Base-by-base conservation (phyloP, 2,888 invertebrate genomes). In the Anoncus sp. region DNA sequence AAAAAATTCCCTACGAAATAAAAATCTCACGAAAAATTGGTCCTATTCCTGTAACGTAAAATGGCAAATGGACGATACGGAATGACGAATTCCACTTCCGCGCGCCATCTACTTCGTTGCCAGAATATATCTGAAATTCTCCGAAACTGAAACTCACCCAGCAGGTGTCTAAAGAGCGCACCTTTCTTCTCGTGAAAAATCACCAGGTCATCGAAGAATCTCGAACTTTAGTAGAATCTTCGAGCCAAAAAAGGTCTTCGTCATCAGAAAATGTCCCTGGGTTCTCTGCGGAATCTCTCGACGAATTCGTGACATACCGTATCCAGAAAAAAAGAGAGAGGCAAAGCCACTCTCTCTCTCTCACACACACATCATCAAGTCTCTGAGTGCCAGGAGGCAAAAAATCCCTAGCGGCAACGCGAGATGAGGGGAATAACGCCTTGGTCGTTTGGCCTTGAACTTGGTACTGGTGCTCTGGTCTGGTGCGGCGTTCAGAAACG, bases 371-470 rank as follows among this genome's bases (percentile, higher is more conserved):
- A 51, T 65, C 22, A 22, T 51, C 65, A 18, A 24, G n/a, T 53
- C 47, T 22, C 55, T 20, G 47, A 63, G 45, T 57, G 66, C 24
- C 12, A 77, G 80, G 85, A 85, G 87, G 84, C 86, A 88, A 89
- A 89, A 87, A 87, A 83, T 79, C 80, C 81, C 77, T 82, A 74
- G 77, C 83, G 31, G 6, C 24, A 43, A 35, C 47, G n/a, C n/a
- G 63, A 57, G 75, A 75, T 20, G 62, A 51, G 57, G 43, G 27
- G 24, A 47, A 53, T 20, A 43, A 77, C 67, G 51, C 66, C 74
- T 40, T 62, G 45, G 35, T 66, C 82, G 81, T 84, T 84, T 85
- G 90, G 85, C 90, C 90, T 90, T 90, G 90, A 90, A 90, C 90
- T 90, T 88, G 84, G 85, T 86, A 73, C 75, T 71, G 60, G 67